Conservation (phyloP, 2,888 invertebrate species). For the Herminia tarsipennalis region DNA sequence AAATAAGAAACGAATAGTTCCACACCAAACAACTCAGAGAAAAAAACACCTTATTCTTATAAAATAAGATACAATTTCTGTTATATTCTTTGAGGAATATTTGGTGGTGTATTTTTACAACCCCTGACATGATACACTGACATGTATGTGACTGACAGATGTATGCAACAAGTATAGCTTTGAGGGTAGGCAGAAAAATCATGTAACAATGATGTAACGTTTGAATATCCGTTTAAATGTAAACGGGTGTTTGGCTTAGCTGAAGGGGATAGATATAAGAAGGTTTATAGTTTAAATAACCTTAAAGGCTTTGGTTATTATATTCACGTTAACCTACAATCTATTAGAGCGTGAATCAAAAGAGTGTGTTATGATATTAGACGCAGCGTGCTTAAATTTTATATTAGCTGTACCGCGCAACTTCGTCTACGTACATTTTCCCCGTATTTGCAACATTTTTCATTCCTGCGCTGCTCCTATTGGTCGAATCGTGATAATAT, state of each 20-base stretch:
- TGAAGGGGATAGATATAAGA: constrained; percentile 1
- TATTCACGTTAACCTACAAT: too few relatives aligned
- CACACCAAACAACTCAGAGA: constrained; percentile 1
- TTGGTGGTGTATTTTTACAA: constrained; percentile 47
- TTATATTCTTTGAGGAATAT: constrained; percentile 25
- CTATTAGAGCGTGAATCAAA: too few relatives aligned
- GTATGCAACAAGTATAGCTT: constrained; percentile 42
- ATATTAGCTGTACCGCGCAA: too few relatives aligned
- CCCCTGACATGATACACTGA: constrained; percentile 43
- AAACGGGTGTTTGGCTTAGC: constrained; percentile 17
- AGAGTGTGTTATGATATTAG: too few relatives aligned
- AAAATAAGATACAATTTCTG: constrained; percentile 7
- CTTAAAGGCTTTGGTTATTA: too few relatives aligned
- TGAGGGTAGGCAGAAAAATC: constrained; percentile 15
- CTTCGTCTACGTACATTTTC: too few relatives aligned
- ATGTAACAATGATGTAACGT: constrained; percentile 18
- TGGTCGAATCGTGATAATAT: too few relatives aligned
- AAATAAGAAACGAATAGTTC: constrained; percentile 36
- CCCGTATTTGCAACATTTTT: too few relatives aligned
- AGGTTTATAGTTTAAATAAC: too few relatives aligned
- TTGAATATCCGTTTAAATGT: constrained; percentile 9
- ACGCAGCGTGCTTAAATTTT: too few relatives aligned
- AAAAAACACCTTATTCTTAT: constrained; percentile 14
- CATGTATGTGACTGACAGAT: constrained; percentile 45
- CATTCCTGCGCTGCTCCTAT: too few relatives aligned